Base-by-base conservation (phyloP, 2,113 vertebrate species). In the Eptatretus burgeri region DNA sequence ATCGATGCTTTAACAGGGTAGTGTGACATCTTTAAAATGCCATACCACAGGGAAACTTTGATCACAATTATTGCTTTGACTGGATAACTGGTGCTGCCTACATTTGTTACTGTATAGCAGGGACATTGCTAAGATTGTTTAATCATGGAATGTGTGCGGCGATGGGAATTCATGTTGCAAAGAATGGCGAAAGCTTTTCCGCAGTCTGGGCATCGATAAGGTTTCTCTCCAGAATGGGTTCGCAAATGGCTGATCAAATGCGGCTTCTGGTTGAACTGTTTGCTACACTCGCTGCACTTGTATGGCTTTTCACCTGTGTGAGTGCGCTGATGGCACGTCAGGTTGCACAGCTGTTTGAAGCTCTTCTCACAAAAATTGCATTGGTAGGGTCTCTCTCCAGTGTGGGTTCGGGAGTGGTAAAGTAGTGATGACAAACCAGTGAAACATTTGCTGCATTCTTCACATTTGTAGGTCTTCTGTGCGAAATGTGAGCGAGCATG, bases 371-470 rank as follows among this genome's bases (percentile, higher is more conserved):
- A 60, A n/a, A 60, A n/a, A 20, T 60, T 20, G 56, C 56, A 60
- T n/a, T 20, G n/a, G 56, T 60, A 60, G n/a, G 56, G 56, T 20
- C 56, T 60, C 56, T 60, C 56, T 10, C 56, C 56, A 10, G 56
- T 60, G 56, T 60, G 56, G n/a, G 56, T 60, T 20, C 56, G 56
- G n/a, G n/a, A 20, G 56, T 60, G 56, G 56, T 60, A 60, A n/a
- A 17, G n/a, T n/a, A 60, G 56, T n/a, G n/a, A 17, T 11, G 56
- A 60, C n/a, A 17, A 60, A 12, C 20, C n/a, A 10, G 56, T 60
- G 56, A 60, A 60, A 20, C n/a, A n/a, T n/a, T 20, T n/a, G 56
- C 20, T 11, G 56, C 56, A 60, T 60, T n/a, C 20, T n/a, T 20
- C 12, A 20, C 56, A 60, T n/a, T 60, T n/a, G 56, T 60, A 60